Evolutionary conservation across 2,888 invertebrate species (phyloP), one percentile per base, ranked within the genome.

Genomic region (Branchellion lobata): DNA sequence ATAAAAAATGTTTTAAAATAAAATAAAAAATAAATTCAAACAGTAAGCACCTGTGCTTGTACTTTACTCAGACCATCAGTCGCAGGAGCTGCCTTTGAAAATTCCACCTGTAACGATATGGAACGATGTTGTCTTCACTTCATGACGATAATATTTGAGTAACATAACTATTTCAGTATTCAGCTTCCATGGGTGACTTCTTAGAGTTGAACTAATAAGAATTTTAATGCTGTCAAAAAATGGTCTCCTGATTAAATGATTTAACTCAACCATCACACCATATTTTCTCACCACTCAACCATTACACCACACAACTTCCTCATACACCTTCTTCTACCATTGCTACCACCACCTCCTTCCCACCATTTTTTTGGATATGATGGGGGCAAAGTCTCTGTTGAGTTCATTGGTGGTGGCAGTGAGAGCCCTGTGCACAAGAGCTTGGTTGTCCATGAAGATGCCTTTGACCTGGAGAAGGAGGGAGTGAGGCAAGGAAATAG

Each of bases 351-450:
- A n/a, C n/a, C n/a, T n/a, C n/a, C n/a, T n/a, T n/a, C n/a, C 29
- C 57, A 83, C 83, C 83, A 83, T 83, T 51, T 82, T 80, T 0
- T 24, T 77, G 3, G 79, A 40, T 21, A 83, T 76, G 24, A 83
- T 81, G 0, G 74, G 81, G 1, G 51, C 61, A 61, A 83, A 83
- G 53, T 83, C 82, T 18, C 80, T 71, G 75, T 83, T 71, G 11
- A 83, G 81, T 65, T 83, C 83, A 3, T 75, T 65, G 24, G 80
- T 82, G 2, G 27, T 77, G 1, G 83, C 82, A 80, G 81, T 82
- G 53, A 81, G 80, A 0, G 81, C 81, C 65, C 82, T 68, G 36
- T 57, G 57, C 1, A 78, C 73, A n/a, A 83, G 71, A 33, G 73
- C 71, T 0, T 27, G n/a, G n/a, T 82, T 74, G 21, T 77, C 57